phyloP scores from a whole-genome alignment of 2,797 vertebrate species.

The Petrocephalus schoutedeni region DNA sequence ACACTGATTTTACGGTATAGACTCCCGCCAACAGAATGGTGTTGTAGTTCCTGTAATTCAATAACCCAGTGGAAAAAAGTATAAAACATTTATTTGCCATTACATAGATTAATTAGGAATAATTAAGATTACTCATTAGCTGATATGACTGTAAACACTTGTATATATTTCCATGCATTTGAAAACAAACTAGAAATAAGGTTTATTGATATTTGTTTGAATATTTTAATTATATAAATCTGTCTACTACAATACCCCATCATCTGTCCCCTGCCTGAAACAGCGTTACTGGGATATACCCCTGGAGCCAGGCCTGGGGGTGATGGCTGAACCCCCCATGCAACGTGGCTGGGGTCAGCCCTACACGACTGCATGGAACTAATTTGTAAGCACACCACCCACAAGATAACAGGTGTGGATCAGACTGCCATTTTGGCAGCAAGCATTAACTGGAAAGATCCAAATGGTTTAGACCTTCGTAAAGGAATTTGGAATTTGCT shows the following conservation, averaged over 20 bases:
- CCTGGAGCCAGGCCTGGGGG: neutral
- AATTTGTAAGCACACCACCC: neutral
- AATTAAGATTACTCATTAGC: neutral
- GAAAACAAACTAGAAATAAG: conserved; percentile 2
- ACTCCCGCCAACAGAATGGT: neutral
- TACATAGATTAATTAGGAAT: neutral
- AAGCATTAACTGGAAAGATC: neutral
- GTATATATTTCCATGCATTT: neutral
- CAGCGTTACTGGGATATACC: neutral
- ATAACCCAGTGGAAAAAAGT: neutral
- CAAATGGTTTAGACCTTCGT: neutral
- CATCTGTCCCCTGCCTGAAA: neutral
- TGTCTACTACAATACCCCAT: conserved; percentile 26
- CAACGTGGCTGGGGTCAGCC: neutral
- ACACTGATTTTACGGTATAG: neutral
- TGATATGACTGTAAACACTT: neutral
- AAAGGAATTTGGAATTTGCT: neutral
- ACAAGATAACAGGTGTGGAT: neutral
- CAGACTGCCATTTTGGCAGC: neutral
- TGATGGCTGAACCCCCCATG: neutral
- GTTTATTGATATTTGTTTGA: neutral
- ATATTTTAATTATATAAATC: conserved; percentile 24
- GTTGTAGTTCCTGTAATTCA: neutral
- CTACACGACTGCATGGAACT: neutral
- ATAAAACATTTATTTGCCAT: neutral